Conservation (phyloP, 2,113 vertebrate genomes). For the Hippocampus zosterae region DNA sequence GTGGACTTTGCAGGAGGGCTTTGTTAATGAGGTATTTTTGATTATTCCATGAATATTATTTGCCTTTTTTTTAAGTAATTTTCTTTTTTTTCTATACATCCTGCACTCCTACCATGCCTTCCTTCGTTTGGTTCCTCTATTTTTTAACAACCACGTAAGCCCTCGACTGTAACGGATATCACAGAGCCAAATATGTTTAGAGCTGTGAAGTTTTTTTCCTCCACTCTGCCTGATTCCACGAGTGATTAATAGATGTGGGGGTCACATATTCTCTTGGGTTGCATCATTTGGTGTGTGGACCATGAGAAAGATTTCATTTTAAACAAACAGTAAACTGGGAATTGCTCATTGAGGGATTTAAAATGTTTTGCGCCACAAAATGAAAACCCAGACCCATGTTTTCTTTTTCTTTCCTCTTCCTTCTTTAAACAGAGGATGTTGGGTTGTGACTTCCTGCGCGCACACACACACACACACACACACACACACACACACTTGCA, state of each 20-base stretch:
- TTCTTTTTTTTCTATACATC: too few species aligned
- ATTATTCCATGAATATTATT: too few species aligned
- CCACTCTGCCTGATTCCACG: not conserved
- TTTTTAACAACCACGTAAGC: too few species aligned
- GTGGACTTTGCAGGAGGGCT: too few species aligned
- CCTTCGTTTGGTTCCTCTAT: too few species aligned
- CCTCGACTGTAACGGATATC: too few species aligned
- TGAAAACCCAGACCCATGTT: not conserved
- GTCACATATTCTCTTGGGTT: not conserved
- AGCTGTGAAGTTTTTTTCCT: constrained; percentile 21
- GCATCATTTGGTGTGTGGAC: constrained; percentile 6
- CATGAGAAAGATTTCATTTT: constrained; percentile 17
- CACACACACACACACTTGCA: not conserved
- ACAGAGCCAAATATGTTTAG: constrained; percentile 1
- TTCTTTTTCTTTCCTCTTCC: not conserved
- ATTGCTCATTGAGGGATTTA: not conserved
- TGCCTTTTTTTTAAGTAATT: too few species aligned
- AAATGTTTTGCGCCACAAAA: not conserved
- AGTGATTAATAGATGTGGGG: not conserved
- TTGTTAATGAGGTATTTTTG: too few species aligned
- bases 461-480: too few species aligned
- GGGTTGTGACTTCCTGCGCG: constrained; percentile 1
- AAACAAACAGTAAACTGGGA: not conserved
- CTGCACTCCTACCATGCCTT: too few species aligned
- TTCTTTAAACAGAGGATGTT: not conserved